Percentiles rank a stretch among this genome's conserved stretches.
phyloP scores from a whole-genome alignment of 2,888 invertebrate genomes.

The Diloba caeruleocephala region DNA sequence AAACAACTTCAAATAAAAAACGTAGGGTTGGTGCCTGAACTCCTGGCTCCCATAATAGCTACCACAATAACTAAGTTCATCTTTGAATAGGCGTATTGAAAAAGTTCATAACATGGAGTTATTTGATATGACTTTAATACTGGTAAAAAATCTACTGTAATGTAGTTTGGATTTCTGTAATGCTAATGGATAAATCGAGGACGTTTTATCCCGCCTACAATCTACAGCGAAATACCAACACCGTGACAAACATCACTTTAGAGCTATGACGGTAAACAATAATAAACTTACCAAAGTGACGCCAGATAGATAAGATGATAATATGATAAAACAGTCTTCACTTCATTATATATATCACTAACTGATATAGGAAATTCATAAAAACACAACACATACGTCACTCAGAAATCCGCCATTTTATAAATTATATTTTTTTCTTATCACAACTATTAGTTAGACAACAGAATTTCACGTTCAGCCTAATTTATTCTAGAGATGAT shows the following conservation, averaged over 20 bases:
- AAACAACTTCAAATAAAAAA: background rate
- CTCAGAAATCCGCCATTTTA: constrained; percentile 85
- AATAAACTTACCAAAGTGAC: constrained; percentile 70
- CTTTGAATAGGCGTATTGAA: constrained; percentile 35
- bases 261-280: constrained; percentile 24
- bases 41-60: too few species aligned
- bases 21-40: too few species aligned
- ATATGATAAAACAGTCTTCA: constrained; percentile 65
- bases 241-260: constrained; percentile 62
- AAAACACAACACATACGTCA: constrained; percentile 88
- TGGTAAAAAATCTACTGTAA: constrained; percentile 12
- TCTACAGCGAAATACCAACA: constrained; percentile 65
- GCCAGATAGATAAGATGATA: constrained; percentile 61
- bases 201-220: constrained; percentile 74
- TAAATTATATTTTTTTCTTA: constrained; percentile 64
- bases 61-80: too few species aligned
- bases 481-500: background rate
- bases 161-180: constrained; percentile 35
- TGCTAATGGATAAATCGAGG: constrained; percentile 56
- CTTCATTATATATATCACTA: constrained; percentile 75
- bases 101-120: constrained; percentile 12
- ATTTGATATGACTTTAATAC: constrained; percentile 2
- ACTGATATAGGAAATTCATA: constrained; percentile 73
- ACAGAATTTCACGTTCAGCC: constrained; percentile 29
- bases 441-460: constrained; percentile 13